Evolutionary conservation across 2,888 invertebrate species (phyloP), one percentile per base, ranked within the genome.

Genomic region (Hypomecis punctinalis): DNA sequence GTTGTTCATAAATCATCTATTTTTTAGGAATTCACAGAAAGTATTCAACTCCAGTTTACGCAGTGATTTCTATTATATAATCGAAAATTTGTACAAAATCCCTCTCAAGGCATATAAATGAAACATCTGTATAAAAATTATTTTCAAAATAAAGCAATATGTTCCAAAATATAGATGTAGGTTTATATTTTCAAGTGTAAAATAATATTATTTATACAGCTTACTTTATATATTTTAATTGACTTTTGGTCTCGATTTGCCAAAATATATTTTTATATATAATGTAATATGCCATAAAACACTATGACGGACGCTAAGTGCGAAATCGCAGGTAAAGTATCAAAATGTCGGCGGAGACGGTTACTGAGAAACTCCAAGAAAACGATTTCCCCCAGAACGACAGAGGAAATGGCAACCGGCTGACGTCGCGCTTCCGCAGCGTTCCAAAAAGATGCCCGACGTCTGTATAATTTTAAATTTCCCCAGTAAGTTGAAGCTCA

Each of bases 181-280:
- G 47, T 61, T 49, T 40, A 74, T 75, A 72, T 73, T 77, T 74
- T 75, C 65, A 67, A 76, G 77, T 82, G 76, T 80, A 77, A 79
- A 79, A 79, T 76, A 73, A 79, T 76, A 77, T 76, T 79, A 48
- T 48, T 42, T 52, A n/a, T 42, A 40, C 13, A 64, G 36, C 45
- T 45, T 57, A 61, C 43, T 54, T 82, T 87, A 80, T 79, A 78
- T 88, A 85, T 81, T 82, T 83, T 77, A 90, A 91, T 91, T 91
- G 91, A 91, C 91, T 81, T 79, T 79, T 88, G 86, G 88, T 89
- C 85, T 81, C 74, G 74, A 78, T 79, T 79, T 77, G 77, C 77
- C 76, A 82, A 81, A 78, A 70, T 74, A 71, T 76, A 11, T 58
- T 60, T 60, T 66, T 70, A n/a, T 11, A 9, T 35, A 13, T 65